phyloP scores from a whole-genome alignment of 2,888 invertebrate species.

The Exephanes ischioxanthus region DNA sequence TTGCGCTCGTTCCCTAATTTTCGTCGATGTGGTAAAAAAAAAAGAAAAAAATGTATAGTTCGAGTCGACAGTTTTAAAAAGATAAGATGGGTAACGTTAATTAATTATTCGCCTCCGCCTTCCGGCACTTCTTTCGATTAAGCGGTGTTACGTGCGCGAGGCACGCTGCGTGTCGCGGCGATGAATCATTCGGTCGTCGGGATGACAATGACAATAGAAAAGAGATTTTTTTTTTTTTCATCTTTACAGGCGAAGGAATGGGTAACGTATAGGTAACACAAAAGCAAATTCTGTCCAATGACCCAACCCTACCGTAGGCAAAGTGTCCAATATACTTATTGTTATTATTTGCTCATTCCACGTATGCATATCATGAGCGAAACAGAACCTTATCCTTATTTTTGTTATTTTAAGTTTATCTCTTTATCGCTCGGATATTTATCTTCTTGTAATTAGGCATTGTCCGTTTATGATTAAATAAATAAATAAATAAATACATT shows the following conservation, averaged over 20 bases:
- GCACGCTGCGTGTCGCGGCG: slow-evolving; percentile 52
- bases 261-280: background rate
- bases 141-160: slow-evolving; percentile 63
- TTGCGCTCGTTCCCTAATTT: background rate
- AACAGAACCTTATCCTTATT: no score
- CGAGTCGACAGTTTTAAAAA: background rate
- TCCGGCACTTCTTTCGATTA: slow-evolving; percentile 68
- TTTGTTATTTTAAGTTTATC: no score
- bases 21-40: background rate
- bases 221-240: background rate
- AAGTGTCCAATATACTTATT: no score
- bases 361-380: no score
- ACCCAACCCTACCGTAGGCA: no score
- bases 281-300: no score
- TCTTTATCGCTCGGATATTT: no score
- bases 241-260: background rate
- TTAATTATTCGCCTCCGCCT: slow-evolving; percentile 68
- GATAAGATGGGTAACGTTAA: slow-evolving; percentile 51
- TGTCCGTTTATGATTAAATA: no score
- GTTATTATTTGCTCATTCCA: no score
- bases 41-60: background rate
- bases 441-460: no score
- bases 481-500: no score
- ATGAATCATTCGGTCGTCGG: slow-evolving; percentile 58
- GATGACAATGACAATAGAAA: slow-evolving; percentile 1